phyloP scores from a whole-genome alignment of 2,888 invertebrate genomes.

The Trichogramma evanescens region DNA sequence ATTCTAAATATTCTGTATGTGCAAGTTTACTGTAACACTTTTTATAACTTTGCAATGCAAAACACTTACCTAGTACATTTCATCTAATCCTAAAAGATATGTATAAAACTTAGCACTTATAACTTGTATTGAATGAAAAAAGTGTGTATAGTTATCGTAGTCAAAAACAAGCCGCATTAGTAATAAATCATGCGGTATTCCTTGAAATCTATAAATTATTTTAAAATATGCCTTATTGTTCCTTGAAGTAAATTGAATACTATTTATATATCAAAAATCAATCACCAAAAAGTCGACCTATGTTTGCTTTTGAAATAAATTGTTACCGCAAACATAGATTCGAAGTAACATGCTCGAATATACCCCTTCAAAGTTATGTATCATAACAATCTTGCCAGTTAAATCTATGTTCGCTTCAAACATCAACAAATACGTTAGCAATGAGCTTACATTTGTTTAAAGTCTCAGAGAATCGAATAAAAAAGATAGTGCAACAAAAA shows the following conservation, averaged over 20 bases:
- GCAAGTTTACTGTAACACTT: conserved; percentile 14
- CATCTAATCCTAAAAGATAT: conserved; percentile 20
- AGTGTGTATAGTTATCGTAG: conserved; percentile 21
- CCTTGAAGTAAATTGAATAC: too few relatives aligned
- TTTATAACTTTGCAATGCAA: conserved; percentile 20
- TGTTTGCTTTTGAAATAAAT: too few relatives aligned
- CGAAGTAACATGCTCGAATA: too few relatives aligned
- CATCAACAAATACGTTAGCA: too few relatives aligned
- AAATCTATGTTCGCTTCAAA: too few relatives aligned
- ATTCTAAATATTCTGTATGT: conserved; percentile 6
- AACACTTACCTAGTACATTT: conserved; percentile 12
- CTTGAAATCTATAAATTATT: too few relatives aligned
- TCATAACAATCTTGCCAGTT: too few relatives aligned
- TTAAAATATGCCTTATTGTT: too few relatives aligned
- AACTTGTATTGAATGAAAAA: conserved; percentile 11
- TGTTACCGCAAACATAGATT: too few relatives aligned
- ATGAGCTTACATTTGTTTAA: background rate
- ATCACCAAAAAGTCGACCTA: too few relatives aligned
- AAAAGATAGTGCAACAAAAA: conserved; percentile 13
- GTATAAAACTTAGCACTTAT: conserved; percentile 17
- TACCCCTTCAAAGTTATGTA: too few relatives aligned
- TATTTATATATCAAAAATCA: too few relatives aligned
- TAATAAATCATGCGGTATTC: conserved; percentile 29
- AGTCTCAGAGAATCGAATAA: conserved; percentile 10
- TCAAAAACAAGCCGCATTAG: conserved; percentile 29